Evolutionary conservation across 2,113 vertebrate genomes (phyloP).

Genomic region (Seriola dumerili): DNA sequence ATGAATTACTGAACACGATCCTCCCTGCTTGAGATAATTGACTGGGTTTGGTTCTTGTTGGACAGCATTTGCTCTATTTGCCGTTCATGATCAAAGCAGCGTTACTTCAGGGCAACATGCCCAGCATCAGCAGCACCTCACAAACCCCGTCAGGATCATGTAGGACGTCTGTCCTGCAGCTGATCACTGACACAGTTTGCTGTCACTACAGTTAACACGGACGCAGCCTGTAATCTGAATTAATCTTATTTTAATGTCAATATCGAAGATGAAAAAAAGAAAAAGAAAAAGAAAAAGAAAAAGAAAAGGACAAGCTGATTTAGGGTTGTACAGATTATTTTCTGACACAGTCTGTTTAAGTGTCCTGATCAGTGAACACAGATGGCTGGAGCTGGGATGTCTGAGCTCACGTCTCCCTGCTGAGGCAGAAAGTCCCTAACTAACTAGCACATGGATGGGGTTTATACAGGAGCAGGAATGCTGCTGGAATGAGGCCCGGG

Average conservation of each 20-base stretch:
- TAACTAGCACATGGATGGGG: conserved; percentile 48
- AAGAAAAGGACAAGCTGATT: background rate
- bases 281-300: background rate
- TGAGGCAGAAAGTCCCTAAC: conserved; percentile 66
- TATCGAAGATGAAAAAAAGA: background rate
- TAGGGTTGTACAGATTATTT: background rate
- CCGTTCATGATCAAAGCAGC: conserved; percentile 30
- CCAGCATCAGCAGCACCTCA: conserved; percentile 27
- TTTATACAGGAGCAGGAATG: conserved; percentile 66
- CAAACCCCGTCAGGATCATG: conserved; percentile 29
- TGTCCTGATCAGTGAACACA: background rate
- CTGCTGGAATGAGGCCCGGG: conserved; percentile 61
- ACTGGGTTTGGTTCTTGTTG: conserved; percentile 1
- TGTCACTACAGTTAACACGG: background rate
- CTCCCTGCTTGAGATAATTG: conserved; percentile 23
- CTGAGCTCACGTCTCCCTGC: conserved; percentile 1
- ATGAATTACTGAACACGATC: conserved; percentile 14
- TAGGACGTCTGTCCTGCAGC: background rate
- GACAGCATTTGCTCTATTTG: conserved; percentile 20
- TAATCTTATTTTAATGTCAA: background rate
- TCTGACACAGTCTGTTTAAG: too few relatives aligned
- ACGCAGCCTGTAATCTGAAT: background rate
- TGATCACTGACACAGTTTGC: conserved; percentile 9
- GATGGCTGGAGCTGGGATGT: background rate
- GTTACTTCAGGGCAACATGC: background rate